These are phyloP conservation scores for Pogonus chalceus DNA, from an alignment of 1,140 invertebrate genomes.

Conservation along the genomic window DNA sequence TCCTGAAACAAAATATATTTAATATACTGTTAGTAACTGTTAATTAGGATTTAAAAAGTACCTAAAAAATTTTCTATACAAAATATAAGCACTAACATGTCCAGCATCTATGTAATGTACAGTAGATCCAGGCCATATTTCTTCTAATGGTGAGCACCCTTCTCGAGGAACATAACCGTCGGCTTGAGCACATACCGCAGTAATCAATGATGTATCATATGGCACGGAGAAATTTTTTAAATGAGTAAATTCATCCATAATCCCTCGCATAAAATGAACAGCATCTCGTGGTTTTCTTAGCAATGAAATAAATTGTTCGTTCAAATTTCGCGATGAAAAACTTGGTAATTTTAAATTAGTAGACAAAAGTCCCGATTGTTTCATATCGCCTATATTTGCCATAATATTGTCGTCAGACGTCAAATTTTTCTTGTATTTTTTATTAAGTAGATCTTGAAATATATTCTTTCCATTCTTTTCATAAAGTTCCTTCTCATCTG, in stretches of 20 bases:
- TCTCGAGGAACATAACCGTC: constrained; percentile 90
- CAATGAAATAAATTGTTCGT: not conserved
- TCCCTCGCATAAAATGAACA: constrained; percentile 88
- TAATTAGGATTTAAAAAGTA: constrained; percentile 12
- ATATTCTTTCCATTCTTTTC: no score
- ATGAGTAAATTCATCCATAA: constrained; percentile 99
- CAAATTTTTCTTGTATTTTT: no score
- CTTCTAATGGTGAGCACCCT: constrained; percentile 65
- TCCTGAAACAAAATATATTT: constrained; percentile 7
- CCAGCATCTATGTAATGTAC: constrained; percentile 81
- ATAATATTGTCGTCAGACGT: not conserved
- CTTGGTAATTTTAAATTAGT: not conserved
- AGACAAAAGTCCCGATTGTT: not conserved
- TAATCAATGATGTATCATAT: constrained; percentile 76
- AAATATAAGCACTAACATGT: constrained; percentile 82
- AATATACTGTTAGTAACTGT: constrained; percentile 6
- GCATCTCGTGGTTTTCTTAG: constrained; percentile 43
- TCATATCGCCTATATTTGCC: not conserved
- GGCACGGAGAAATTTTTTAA: constrained; percentile 82
- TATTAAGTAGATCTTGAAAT: no score
- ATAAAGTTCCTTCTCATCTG: no score
- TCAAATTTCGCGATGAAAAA: not conserved
- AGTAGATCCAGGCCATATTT: constrained; percentile 87
- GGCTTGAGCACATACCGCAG: constrained; percentile 70
- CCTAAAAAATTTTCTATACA: constrained; percentile 47